Base-by-base conservation (phyloP, 1,140 invertebrate species). In the Drosophila arizonae region DNA sequence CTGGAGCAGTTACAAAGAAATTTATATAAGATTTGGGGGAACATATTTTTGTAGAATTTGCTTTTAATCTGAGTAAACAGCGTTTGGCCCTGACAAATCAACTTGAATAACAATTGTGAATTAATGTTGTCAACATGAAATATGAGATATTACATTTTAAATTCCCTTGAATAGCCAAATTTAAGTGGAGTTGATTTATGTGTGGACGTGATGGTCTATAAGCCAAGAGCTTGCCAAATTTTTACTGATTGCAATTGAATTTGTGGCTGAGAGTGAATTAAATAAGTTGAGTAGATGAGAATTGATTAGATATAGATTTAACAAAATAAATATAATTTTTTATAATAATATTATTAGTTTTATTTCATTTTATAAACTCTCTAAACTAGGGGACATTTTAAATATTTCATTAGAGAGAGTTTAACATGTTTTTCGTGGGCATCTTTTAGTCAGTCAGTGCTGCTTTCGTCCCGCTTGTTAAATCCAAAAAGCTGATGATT, bases 41-140 rank as follows among this genome's bases (percentile, higher is more conserved):
- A 54, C 21, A 41, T 43, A 60, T 39, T 50, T 52, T 11, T 54
- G 26, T 61, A 13, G 6, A 33, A 54, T 36, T 13, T 39, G 11
- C 39, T 21, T 17, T 54, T 54, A 17, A 26, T 17, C 36, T 43
- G 30, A 45, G 36, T 45, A 61, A 68, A 68, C 65, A 61, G 36
- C 10, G 9, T 24, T 33, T 54, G 28, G 45, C 63, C 9, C 21
- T 17, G 43, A 11, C 43, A 48, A 46, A 30, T 13, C 28, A 50
- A 50, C 15, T 24, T 62, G 17, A 50, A 62, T 24, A 62, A 10
- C 30, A 62, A 62, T 17, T 50, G 6, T 9, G 26, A 26, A 24
- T 9, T 39, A 36, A 50, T 67, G 21, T 50, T 58, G 46, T 51
- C 55, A 67, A 15, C 28, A 54, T 15, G 11, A 45, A 46, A 62